These are phyloP conservation scores for Liolophura sinensis DNA, from an alignment of 1,140 invertebrate genomes.

Conservation along the genomic window DNA sequence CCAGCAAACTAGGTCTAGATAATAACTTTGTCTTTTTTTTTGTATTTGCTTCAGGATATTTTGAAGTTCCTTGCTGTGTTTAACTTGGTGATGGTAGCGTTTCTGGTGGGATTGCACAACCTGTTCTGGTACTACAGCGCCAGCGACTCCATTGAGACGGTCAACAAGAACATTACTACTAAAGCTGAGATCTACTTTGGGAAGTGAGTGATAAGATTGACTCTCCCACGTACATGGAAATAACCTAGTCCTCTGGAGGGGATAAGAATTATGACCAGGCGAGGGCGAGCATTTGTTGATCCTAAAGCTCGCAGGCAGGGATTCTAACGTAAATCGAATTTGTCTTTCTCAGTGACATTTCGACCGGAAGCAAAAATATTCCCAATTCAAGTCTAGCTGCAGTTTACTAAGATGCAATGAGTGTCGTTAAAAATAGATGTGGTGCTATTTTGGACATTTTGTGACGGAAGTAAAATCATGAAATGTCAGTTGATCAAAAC, in stretches of 20 bases:
- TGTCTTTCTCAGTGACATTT: no score
- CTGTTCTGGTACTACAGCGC: conserved; percentile 52
- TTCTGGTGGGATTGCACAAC: conserved; percentile 50
- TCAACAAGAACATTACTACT: conserved; percentile 19
- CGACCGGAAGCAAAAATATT: no score
- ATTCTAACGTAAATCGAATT: no score
- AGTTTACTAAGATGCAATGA: no score
- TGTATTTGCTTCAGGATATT: conserved; percentile 36
- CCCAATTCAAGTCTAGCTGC: no score
- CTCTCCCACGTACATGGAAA: neutral
- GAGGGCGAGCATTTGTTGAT: neutral
- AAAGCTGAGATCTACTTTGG: conserved; percentile 34
- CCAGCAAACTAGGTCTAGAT: no score
- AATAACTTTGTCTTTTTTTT: neutral
- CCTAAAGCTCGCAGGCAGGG: no score
- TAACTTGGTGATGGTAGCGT: conserved; percentile 42
- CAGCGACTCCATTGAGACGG: conserved; percentile 28
- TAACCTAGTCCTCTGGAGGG: neutral
- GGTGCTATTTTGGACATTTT: no score
- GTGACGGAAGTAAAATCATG: no score
- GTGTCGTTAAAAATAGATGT: no score
- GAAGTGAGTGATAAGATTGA: conserved; percentile 26
- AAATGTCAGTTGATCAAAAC: no score
- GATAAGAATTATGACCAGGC: neutral
- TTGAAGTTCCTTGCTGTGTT: conserved; percentile 44